A percentile compares a stretch with the other conserved stretches of the same genome.
Evolutionary conservation across 1,140 invertebrate species (phyloP).

Genomic region (Euura lappo): DNA sequence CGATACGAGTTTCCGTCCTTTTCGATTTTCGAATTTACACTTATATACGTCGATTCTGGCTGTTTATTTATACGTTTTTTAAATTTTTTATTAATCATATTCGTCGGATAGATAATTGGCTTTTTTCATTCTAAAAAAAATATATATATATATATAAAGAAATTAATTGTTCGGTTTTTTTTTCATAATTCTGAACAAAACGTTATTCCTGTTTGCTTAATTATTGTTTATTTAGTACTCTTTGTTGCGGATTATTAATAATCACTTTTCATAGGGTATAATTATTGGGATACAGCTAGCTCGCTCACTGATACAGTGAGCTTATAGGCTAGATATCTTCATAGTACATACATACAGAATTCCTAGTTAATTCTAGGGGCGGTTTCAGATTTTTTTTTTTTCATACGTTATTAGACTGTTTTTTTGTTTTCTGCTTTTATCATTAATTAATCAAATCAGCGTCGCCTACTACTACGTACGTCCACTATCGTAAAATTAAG

Average conservation of each 20-base stretch:
- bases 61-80: too few species aligned
- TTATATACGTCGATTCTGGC: background rate
- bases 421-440: too few species aligned
- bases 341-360: background rate
- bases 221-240: constrained; percentile 51
- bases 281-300: constrained; percentile 39
- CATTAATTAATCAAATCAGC: background rate
- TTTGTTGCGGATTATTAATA: constrained; percentile 37
- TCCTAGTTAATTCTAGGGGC: background rate
- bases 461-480: background rate
- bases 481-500: background rate
- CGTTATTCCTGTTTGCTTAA: constrained; percentile 21
- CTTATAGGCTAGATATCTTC: constrained; percentile 30
- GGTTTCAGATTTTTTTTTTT: background rate
- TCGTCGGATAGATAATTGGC: too few species aligned
- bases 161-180: too few species aligned
- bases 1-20: background rate
- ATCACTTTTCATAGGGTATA: constrained; percentile 31
- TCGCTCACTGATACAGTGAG: constrained; percentile 62
- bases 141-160: too few species aligned
- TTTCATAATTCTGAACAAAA: constrained; percentile 15
- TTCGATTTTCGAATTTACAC: background rate
- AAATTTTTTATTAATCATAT: too few species aligned
- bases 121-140: too few species aligned
- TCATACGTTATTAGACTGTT: background rate